Percentiles rank a stretch among this genome's conserved stretches.
These are phyloP conservation scores for Carassius auratus DNA, from an alignment of 2,113 vertebrate species.

Conservation along the genomic window DNA sequence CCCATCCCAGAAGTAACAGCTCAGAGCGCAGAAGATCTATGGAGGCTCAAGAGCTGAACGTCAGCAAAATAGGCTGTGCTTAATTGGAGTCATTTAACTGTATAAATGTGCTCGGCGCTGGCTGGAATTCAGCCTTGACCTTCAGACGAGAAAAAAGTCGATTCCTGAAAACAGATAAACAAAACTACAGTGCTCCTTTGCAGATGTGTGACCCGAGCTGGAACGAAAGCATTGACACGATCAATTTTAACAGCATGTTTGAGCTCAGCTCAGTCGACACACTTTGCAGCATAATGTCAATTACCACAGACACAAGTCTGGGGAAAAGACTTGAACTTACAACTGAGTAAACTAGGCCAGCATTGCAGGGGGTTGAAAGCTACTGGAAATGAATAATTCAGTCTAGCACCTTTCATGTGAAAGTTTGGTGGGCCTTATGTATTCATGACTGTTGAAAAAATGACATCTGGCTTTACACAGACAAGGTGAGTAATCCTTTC, in stretches of 20 bases:
- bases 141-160: conserved; percentile 33
- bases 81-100: conserved; percentile 62
- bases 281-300: neutral
- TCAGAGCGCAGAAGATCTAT: conserved; percentile 32
- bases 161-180: conserved; percentile 43
- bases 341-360: neutral
- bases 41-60: neutral
- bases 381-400: neutral
- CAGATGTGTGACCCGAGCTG: neutral
- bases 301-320: neutral
- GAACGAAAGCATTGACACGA: neutral
- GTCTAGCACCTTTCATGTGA: neutral
- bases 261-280: neutral
- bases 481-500: neutral
- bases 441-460: neutral
- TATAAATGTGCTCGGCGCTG: conserved; percentile 48
- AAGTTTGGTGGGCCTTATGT: neutral
- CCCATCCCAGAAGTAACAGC: conserved; percentile 19
- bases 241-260: neutral
- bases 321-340: neutral
- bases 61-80: conserved; percentile 44
- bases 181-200: neutral
- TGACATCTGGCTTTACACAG: neutral
- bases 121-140: conserved; percentile 44
- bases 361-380: neutral